Evolutionary conservation across 2,888 invertebrate genomes (phyloP).

Genomic region (Fissipunctia ypsillon): DNA sequence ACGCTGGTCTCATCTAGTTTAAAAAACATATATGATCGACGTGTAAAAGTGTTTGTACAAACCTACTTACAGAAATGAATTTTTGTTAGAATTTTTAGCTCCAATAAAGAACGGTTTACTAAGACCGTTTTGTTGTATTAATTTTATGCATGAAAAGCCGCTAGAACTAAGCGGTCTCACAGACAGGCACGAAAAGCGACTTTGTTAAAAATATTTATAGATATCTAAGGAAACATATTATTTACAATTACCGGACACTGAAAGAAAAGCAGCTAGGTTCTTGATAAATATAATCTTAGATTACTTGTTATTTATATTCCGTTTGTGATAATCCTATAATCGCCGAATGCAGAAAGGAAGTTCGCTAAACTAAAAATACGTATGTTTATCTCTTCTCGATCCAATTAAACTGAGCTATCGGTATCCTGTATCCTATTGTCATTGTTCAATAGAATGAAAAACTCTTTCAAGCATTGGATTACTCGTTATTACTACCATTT

Average conservation of each 20-base stretch:
- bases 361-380: neutral
- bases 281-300: neutral
- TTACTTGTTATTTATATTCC: neutral
- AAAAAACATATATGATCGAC: no score
- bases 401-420: neutral
- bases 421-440: neutral
- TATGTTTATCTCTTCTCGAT: neutral
- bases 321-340: neutral
- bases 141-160: slow-evolving; percentile 46
- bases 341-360: neutral
- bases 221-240: neutral
- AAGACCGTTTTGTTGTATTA: slow-evolving; percentile 45
- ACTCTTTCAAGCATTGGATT: no score
- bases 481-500: no score
- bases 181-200: neutral
- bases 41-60: no score
- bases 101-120: slow-evolving; percentile 6
- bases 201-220: neutral
- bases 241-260: neutral
- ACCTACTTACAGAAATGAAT: no score
- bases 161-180: neutral
- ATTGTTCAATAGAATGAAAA: no score
- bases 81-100: slow-evolving; percentile 5
- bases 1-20: no score
- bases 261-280: neutral